Evolutionary conservation across 2,113 vertebrate species (phyloP).

Genomic region (Laticauda laticaudata): DNA sequence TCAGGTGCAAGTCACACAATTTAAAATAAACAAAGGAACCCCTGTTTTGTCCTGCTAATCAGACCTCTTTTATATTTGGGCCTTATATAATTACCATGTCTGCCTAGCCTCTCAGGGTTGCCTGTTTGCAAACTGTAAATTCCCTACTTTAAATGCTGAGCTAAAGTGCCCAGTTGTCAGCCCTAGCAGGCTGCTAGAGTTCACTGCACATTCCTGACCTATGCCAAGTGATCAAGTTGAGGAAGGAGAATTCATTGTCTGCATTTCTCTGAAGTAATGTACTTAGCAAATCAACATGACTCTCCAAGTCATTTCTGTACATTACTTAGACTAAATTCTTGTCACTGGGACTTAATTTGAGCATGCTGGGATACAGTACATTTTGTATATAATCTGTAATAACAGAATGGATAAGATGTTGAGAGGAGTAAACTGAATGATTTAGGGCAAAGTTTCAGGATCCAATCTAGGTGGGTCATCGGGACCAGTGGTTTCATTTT

Average conservation of each 20-base stretch:
- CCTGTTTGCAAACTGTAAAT: not conserved
- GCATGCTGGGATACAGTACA: not conserved
- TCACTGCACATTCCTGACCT: not conserved
- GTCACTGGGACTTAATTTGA: slow-evolving; percentile 5
- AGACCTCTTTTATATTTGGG: not conserved
- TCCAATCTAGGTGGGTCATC: not conserved
- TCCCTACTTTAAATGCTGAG: not conserved
- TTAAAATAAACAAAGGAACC: not conserved
- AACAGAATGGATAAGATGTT: not conserved
- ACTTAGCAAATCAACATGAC: slow-evolving; percentile 1
- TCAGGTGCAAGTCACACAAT: not conserved
- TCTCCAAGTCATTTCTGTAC: not conserved
- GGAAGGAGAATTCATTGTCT: not conserved
- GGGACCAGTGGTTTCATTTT: not conserved
- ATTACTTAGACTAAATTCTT: not conserved
- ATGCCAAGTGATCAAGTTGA: not conserved
- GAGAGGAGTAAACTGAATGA: not conserved
- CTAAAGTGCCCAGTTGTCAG: not conserved
- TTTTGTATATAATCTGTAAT: not conserved
- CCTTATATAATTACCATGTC: not conserved
- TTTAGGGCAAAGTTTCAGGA: not conserved
- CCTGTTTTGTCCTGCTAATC: not conserved
- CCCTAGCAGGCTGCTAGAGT: not conserved
- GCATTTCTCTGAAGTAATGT: not conserved
- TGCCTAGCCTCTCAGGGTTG: not conserved